Percentiles rank a stretch among this genome's conserved stretches.
phyloP scores from a whole-genome alignment of 1,140 invertebrate species.

The Lasioglossum albipes region DNA sequence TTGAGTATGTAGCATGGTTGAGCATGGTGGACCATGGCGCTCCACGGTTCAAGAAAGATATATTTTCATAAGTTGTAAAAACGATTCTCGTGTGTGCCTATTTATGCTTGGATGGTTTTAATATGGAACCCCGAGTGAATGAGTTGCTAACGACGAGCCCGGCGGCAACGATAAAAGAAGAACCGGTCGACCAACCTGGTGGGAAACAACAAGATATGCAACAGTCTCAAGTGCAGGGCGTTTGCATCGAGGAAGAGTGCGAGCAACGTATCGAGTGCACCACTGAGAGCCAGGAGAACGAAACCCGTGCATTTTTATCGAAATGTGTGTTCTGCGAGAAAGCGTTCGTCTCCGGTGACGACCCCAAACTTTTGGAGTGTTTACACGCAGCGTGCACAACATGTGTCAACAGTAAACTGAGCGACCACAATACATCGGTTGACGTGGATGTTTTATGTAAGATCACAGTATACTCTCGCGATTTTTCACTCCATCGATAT shows the following conservation, averaged over 20 bases:
- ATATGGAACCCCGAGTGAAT: slow-evolving; percentile 49
- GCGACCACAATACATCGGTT: slow-evolving; percentile 80
- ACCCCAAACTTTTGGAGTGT: slow-evolving; percentile 91
- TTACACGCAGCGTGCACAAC: slow-evolving; percentile 90
- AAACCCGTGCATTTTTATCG: slow-evolving; percentile 70
- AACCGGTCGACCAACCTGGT: slow-evolving; percentile 47
- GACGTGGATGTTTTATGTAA: slow-evolving; percentile 73
- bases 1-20: slow-evolving; percentile 25
- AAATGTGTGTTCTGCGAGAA: slow-evolving; percentile 88
- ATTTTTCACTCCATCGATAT: neutral
- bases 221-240: slow-evolving; percentile 53
- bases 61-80: slow-evolving; percentile 43
- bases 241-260: slow-evolving; percentile 64
- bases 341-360: slow-evolving; percentile 81
- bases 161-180: slow-evolving; percentile 49
- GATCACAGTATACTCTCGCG: slow-evolving; percentile 6
- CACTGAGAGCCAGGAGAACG: slow-evolving; percentile 78
- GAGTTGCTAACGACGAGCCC: slow-evolving; percentile 33
- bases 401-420: slow-evolving; percentile 88
- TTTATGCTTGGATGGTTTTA: slow-evolving; percentile 5
- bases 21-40: slow-evolving; percentile 38
- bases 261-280: slow-evolving; percentile 79
- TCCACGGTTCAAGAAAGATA: slow-evolving; percentile 41
- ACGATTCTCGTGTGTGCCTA: neutral
- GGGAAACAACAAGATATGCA: slow-evolving; percentile 50